phyloP scores from a whole-genome alignment of 2,888 invertebrate species.

The Malthinus flaveolus region DNA sequence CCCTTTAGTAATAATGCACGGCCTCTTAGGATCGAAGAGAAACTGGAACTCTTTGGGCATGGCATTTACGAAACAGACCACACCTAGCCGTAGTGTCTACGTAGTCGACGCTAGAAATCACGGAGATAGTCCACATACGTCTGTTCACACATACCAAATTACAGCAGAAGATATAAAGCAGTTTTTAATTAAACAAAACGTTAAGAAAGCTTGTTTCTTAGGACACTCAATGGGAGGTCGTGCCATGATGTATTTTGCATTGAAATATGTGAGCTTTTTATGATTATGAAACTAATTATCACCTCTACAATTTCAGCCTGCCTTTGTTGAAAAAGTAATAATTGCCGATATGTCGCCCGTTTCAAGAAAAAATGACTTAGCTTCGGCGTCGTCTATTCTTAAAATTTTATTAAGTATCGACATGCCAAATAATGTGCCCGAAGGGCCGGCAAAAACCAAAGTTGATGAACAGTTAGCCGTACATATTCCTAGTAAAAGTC shows the following conservation, averaged over 20 bases:
- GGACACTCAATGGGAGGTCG: constrained; percentile 97
- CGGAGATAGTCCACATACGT: constrained; percentile 85
- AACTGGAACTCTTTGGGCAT: constrained; percentile 87
- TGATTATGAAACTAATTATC: neutral
- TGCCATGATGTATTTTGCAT: constrained; percentile 81
- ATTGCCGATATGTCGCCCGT: constrained; percentile 76
- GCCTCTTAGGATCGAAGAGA: constrained; percentile 81
- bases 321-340: constrained; percentile 66
- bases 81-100: constrained; percentile 70
- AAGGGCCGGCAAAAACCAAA: constrained; percentile 70
- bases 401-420: constrained; percentile 66
- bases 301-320: constrained; percentile 47
- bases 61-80: constrained; percentile 65
- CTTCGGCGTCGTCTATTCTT: constrained; percentile 66
- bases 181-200: constrained; percentile 65
- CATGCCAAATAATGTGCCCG: constrained; percentile 63
- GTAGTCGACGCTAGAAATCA: constrained; percentile 92
- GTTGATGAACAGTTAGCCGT: constrained; percentile 68
- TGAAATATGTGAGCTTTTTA: constrained; percentile 63
- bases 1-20: constrained; percentile 84
- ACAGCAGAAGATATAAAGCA: constrained; percentile 75
- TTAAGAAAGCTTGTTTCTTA: constrained; percentile 69
- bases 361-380: constrained; percentile 63
- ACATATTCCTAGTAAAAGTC: constrained; percentile 59
- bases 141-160: constrained; percentile 71